Evolutionary conservation across 2,113 vertebrate species (phyloP), one percentile per base, ranked within the genome.

Genomic region (Grallaria varia): DNA sequence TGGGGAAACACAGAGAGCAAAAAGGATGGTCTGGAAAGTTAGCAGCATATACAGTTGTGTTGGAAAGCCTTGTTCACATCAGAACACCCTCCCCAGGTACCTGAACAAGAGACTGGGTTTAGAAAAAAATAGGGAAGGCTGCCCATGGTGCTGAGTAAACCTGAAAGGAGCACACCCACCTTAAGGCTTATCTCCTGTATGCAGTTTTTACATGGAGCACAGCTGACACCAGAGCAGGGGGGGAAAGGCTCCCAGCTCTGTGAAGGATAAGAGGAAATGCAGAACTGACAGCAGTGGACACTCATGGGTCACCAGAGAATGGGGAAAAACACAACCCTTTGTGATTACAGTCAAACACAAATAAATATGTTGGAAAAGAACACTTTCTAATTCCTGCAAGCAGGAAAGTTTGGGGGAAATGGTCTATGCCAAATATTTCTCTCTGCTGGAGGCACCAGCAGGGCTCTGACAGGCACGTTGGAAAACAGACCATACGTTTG

Each of bases 361-460:
- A 93, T 86, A 95, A 95, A 90, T 90, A 59, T 0, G 10, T 59
- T 86, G 68, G 83, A 63, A 84, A 95, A 89, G 52, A 81, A 71
- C 31, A 40, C 33, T 78, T 71, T 72, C 60, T 56, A 0, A 40
- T 97, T 95, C 91, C 84, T 87, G 84, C 45, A 78, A 71, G 69
- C 63, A 87, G 72, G 50, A 40, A 86, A 92, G 86, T 78, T 88
- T 28, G 27, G 73, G 84, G 73, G 50, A 82, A 92, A 86, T 16
- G 60, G 86, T 74, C 91, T 84, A 42, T 68, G 93, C 68, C 77
- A 97, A 94, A 92, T 87, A 91, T 71, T 95, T 94, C 31, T 86
- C 96, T 91, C 93, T 92, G 95, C 89, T 95, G 94, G 96, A 93
- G 90, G 93, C 89, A 95, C 89, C 94, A 95, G 96, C 95, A 52